Percentiles rank a stretch among this genome's conserved stretches.
Conservation (phyloP, 2,797 vertebrate genomes). For the Alosa sapidissima region DNA sequence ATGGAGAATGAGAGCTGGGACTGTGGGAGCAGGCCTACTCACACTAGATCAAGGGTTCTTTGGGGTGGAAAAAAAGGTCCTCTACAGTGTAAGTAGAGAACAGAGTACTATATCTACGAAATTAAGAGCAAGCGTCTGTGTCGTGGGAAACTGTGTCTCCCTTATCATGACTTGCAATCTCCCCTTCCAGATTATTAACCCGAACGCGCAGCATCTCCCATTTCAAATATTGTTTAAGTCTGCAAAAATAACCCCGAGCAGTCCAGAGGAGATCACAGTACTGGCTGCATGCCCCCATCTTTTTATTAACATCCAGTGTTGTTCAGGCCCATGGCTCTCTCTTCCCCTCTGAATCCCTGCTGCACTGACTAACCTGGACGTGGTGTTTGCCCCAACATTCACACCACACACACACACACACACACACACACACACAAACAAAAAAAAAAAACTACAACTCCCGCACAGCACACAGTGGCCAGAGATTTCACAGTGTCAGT, state of each 20-base stretch:
- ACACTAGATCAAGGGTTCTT: not conserved
- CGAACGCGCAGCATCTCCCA: conserved; percentile 58
- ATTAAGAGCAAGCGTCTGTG: conserved; percentile 29
- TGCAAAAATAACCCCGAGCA: conserved; percentile 72
- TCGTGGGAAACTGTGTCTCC: conserved; percentile 68
- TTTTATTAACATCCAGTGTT: conserved; percentile 74
- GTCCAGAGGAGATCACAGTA: conserved; percentile 62
- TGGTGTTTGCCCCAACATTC: conserved; percentile 47
- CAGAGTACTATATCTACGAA: not conserved
- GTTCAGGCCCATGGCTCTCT: conserved; percentile 62
- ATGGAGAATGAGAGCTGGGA: not conserved
- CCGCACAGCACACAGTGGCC: not conserved
- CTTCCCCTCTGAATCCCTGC: conserved; percentile 36
- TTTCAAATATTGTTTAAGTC: conserved; percentile 73
- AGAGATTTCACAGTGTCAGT: not conserved
- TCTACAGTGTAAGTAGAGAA: conserved; percentile 17
- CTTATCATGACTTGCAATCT: conserved; percentile 69
- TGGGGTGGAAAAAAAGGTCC: not conserved
- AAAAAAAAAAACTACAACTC: not conserved
- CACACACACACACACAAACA: not conserved
- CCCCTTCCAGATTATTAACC: conserved; percentile 59
- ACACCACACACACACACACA: conserved; percentile 40
- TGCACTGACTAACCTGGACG: conserved; percentile 57
- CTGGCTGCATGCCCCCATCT: conserved; percentile 66
- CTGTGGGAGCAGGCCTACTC: not conserved